Percentiles rank a stretch among this genome's conserved stretches.
Conservation (phyloP, 2,113 vertebrate genomes). For the Cebus imitator region DNA sequence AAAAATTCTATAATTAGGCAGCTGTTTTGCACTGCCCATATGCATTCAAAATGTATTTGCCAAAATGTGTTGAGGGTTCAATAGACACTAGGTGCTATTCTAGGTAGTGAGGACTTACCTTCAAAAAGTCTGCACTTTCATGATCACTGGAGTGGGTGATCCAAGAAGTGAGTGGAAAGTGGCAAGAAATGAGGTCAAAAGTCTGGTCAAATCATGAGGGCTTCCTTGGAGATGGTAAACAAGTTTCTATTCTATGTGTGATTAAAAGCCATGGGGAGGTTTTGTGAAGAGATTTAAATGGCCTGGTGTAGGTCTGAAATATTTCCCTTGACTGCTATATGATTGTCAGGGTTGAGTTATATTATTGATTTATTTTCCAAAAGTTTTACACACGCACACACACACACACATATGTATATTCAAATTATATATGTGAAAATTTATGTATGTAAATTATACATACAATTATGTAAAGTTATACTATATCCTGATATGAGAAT, state of each 20-base stretch:
- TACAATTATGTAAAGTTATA: not conserved
- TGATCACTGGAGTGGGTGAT: not conserved
- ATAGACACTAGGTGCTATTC: not conserved
- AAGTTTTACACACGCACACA: not conserved
- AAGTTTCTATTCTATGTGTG: not conserved
- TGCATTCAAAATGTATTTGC: not conserved
- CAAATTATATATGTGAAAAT: not conserved
- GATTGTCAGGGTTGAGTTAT: not conserved
- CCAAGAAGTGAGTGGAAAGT: not conserved
- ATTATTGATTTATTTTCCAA: not conserved
- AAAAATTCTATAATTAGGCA: not conserved
- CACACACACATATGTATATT: not conserved
- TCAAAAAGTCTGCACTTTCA: not conserved
- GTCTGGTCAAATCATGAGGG: not conserved
- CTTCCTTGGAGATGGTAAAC: not conserved
- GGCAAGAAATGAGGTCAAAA: not conserved
- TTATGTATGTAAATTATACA: not conserved
- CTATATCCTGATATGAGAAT: not conserved
- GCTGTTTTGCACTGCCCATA: not conserved
- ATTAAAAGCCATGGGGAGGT: not conserved
- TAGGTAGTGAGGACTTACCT: not conserved
- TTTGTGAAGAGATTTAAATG: not conserved
- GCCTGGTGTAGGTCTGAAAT: not conserved
- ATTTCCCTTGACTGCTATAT: not conserved
- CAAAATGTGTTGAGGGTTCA: not conserved